Base-by-base conservation (phyloP, 2,797 vertebrate genomes). In the Synaphobranchus kaupii region DNA sequence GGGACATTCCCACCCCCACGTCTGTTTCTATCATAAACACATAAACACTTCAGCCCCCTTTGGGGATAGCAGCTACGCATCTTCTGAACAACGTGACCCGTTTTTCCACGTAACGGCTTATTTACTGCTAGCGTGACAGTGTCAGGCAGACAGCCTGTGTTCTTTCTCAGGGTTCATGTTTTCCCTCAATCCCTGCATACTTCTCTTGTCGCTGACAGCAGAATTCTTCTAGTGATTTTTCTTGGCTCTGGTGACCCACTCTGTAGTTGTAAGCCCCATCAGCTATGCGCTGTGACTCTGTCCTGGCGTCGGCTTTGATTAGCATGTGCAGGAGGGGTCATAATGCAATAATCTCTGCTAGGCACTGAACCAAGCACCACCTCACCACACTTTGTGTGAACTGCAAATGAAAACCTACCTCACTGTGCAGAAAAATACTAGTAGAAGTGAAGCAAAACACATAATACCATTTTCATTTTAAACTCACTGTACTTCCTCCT, bases 81-180 rank as follows among this genome's bases (percentile, higher is more conserved):
- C 68, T 76, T 47, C 47, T 3, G 25, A 81, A 50, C 78, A 81
- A 50, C 25, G 22, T 81, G 78, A 50, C 47, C 17, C 20, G 34
- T 50, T 68, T 81, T 48, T 28, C 78, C 20, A 25, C n/a, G 78
- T 8, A 39, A 44, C 44, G 13, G 73, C 47, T 81, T 50, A 81
- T 81, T 81, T 81, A 81, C 47, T 81, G 47, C 22, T 81, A 48
- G 47, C 47, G 25, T n/a, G 78, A 25, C 22, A 50, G 44, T n/a
- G 78, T 10, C 8, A 0, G 47, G 44, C 47, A 50, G 44, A 81
- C n/a, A 12, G 20, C 47, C 78, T 31, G 22, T 47, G 13, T 20
- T 78, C 73, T 78, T 78, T 39, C 15, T 78, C 73, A 47, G 73
- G 34, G 34, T 78, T 78, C 73, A 78, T 81, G 78, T 81, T 25